phyloP scores from a whole-genome alignment of 2,888 invertebrate species.

The Copidosoma aretas region DNA sequence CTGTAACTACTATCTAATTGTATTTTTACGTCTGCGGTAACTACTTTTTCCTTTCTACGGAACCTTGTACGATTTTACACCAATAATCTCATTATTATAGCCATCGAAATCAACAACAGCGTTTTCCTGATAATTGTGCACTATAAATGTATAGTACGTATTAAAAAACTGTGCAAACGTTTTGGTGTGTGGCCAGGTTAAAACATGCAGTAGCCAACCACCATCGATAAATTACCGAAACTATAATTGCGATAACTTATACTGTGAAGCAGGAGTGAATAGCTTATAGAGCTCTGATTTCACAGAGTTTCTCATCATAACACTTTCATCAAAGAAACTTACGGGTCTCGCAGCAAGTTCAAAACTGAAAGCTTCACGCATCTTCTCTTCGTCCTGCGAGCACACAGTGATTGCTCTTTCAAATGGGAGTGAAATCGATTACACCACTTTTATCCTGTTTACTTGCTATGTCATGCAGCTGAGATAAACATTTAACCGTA shows the following conservation, averaged over 20 bases:
- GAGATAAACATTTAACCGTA: too few species aligned
- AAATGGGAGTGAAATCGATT: too few species aligned
- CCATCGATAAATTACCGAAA: conserved; percentile 35
- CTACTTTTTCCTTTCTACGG: conserved; percentile 31
- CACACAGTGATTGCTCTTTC: too few species aligned
- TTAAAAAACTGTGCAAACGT: conserved; percentile 29
- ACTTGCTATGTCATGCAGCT: too few species aligned
- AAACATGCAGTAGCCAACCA: conserved; percentile 34
- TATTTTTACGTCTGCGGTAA: conserved; percentile 38
- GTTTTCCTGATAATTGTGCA: conserved; percentile 12
- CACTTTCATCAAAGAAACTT: conserved; percentile 40
- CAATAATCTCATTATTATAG: conserved; percentile 29
- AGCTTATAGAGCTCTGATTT: conserved; percentile 37
- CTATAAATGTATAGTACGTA: conserved; percentile 16
- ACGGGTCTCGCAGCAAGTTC: conserved; percentile 36
- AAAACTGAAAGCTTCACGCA: conserved; percentile 34
- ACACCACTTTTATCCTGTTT: too few species aligned
- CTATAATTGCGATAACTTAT: conserved; percentile 13
- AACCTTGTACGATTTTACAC: conserved; percentile 39
- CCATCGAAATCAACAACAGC: conserved; percentile 43
- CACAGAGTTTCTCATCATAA: conserved; percentile 38
- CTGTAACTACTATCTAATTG: conserved; percentile 24
- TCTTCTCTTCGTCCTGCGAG: conserved; percentile 40
- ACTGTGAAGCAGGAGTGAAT: conserved; percentile 31
- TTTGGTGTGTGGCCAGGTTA: conserved; percentile 30